Evolutionary conservation across 2,113 vertebrate species (phyloP), one percentile per base, ranked within the genome.

Genomic region (Glareola pratincola): DNA sequence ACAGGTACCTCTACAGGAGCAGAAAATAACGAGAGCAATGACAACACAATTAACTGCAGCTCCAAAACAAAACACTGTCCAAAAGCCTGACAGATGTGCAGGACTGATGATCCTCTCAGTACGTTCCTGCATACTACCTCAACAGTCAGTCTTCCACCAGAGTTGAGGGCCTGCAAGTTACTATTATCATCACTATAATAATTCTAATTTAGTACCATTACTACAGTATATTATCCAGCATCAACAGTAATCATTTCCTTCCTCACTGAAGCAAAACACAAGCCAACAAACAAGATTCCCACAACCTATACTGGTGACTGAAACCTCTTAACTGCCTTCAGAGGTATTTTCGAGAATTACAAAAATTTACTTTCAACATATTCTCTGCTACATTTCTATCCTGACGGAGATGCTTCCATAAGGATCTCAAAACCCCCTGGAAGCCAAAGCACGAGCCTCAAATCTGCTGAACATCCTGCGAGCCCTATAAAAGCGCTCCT

Each of bases 111-210:
- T 30, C 18, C 60, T 22, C 69, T 48, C 14, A 0, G 45, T 0
- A 0, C 5, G 34, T 11, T n/a, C 18, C 43, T 16, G 36, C 1
- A 1, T 6, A 8, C 24, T 16, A 4, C 85, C 82, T 57, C 4
- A 24, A 6, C 32, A 11, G 5, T 0, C 27, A n/a, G 50, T 8
- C 5, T 10, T 6, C 11, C 10, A 8, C 60, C 54, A 6, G 1
- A 64, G 64, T 3, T 18, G 48, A 71, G 23, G 63, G 57, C 41
- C 72, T 30, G 12, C 8, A 23, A 60, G 89, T 79, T 51, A 47
- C 30, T 14, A 19, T 15, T 8, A 29, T 5, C 75, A 53, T 4
- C 8, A 1, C 29, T 16, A 6, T 4, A 56, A 39, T 72, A 32
- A 85, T 59, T 20, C 17, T 37, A 41, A 14, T 16, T 68, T 39